These are phyloP conservation scores for Carassius gibelio DNA, from an alignment of 2,113 vertebrate genomes.

Conservation along the genomic window DNA sequence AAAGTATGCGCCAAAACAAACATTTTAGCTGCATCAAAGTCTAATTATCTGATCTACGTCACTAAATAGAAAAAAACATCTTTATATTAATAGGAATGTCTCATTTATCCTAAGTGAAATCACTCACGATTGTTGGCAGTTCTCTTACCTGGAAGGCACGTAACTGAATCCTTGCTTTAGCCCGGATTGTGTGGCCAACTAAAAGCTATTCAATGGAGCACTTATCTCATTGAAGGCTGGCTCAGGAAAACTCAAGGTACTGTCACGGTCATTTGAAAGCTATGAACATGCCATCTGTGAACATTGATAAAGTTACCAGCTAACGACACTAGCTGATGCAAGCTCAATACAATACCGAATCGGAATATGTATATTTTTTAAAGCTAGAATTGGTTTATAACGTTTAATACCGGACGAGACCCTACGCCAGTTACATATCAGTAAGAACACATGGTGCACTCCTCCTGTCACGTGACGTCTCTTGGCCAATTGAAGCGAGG, in stretches of 20 bases:
- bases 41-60: too few species aligned
- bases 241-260: background rate
- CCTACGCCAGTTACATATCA: background rate
- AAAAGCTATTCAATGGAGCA: background rate
- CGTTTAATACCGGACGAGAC: background rate
- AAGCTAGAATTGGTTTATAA: background rate
- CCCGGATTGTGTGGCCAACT: background rate
- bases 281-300: too few species aligned
- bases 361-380: background rate
- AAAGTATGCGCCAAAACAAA: background rate
- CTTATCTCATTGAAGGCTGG: background rate
- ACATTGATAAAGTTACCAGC: too few species aligned
- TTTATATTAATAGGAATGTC: background rate
- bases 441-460: background rate
- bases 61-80: background rate
- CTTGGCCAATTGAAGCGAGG: slow-evolving; percentile 13
- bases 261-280: background rate
- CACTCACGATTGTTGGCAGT: background rate
- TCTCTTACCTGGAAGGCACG: slow-evolving; percentile 11
- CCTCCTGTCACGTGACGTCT: background rate
- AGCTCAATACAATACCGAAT: too few species aligned
- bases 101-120: background rate
- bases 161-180: background rate
- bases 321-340: too few species aligned
- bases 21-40: too few species aligned